Percentiles rank a stretch among this genome's conserved stretches.
Evolutionary conservation across 2,113 vertebrate species (phyloP).

Genomic region (Zosterops japonicus): DNA sequence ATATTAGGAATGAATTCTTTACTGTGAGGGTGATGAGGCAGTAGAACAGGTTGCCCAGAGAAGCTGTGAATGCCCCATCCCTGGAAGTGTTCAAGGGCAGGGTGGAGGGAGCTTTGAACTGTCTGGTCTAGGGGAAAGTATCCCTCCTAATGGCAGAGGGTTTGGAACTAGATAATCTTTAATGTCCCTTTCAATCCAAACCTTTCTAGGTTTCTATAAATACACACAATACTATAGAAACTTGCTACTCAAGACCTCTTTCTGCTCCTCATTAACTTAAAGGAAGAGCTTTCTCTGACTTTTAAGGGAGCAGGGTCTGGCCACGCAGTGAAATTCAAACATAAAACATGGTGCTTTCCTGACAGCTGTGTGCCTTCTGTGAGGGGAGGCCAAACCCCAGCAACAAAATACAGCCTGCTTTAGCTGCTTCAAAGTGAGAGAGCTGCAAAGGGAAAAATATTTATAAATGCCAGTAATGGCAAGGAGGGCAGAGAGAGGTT

Average conservation of each 20-base stretch:
- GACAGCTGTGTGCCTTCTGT: slow-evolving; percentile 64
- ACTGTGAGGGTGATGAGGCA: neutral
- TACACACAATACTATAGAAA: neutral
- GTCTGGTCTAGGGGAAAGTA: neutral
- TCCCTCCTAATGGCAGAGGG: neutral
- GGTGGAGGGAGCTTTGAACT: neutral
- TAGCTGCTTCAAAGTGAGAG: slow-evolving; percentile 16
- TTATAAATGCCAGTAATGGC: neutral
- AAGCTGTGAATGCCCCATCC: neutral
- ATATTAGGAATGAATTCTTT: neutral
- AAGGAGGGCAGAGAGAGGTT: neutral
- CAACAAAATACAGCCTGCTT: neutral
- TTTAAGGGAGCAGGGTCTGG: slow-evolving; percentile 30
- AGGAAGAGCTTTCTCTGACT: slow-evolving; percentile 36
- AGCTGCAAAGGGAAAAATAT: neutral
- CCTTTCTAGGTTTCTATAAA: neutral
- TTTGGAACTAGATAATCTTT: neutral
- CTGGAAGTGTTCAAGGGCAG: neutral
- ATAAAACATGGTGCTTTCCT: neutral
- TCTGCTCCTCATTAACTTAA: slow-evolving; percentile 57
- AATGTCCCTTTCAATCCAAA: neutral
- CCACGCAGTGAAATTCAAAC: neutral
- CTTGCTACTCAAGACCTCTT: neutral
- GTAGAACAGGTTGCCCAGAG: neutral
- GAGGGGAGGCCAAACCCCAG: neutral